phyloP scores from a whole-genome alignment of 2,797 vertebrate species.

The Sylvia borin region DNA sequence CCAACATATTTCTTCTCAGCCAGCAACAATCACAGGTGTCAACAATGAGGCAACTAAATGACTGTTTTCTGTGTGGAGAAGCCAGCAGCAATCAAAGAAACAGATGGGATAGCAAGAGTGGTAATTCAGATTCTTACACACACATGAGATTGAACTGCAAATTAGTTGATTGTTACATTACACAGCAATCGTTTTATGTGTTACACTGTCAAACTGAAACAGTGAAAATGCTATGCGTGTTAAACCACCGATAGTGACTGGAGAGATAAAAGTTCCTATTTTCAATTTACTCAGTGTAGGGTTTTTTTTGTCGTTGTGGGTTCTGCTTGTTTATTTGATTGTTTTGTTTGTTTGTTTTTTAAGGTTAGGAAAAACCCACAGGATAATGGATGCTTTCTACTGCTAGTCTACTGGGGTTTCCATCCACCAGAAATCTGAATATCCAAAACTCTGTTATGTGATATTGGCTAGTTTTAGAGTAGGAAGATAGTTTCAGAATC shows the following conservation, averaged over 20 bases:
- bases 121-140: slow-evolving; percentile 18
- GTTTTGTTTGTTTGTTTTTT: not conserved
- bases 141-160: not conserved
- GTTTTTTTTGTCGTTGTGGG: not conserved
- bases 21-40: not conserved
- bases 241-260: not conserved
- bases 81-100: slow-evolving; percentile 15
- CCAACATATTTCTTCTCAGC: not conserved
- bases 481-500: not conserved
- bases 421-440: not conserved
- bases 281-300: not conserved
- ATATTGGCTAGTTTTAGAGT: not conserved
- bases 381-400: not conserved
- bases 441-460: not conserved
- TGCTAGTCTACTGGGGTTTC: fast-evolving
- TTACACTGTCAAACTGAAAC: not conserved
- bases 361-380: not conserved
- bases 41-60: not conserved
- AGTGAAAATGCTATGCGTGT: not conserved
- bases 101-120: not conserved
- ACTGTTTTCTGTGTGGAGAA: slow-evolving; percentile 3
- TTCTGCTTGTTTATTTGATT: not conserved
- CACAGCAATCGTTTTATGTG: not conserved
- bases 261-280: not conserved
- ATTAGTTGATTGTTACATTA: not conserved